Base-by-base conservation (phyloP, 2,888 invertebrate species). In the Drosophila emarginata region DNA sequence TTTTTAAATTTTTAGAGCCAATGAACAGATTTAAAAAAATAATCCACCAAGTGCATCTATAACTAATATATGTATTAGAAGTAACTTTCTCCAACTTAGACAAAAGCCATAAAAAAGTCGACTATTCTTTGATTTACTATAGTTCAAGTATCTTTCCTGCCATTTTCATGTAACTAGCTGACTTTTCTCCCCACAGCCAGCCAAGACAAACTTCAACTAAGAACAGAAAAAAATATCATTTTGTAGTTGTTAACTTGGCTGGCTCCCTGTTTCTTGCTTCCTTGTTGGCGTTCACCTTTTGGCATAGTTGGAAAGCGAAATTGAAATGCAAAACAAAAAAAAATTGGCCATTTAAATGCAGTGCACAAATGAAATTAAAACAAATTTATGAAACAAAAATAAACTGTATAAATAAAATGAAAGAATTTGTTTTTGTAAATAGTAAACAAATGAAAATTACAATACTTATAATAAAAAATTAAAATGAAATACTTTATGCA, bases 331-430 rank as follows among this genome's bases (percentile, higher is more conserved):
- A 64, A 62, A 51, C 14, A 15, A 21, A 11, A 45, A 40, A 56
- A 64, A 62, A 26, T 32, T 32, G 32, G 59, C 61, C 18, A 72
- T 69, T 69, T 11, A 72, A 72, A 65, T 67, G 61, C 70, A 18
- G 45, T 62, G 53, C 37, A 64, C 56, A 67, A 82, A 69, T 67
- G 63, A 64, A 72, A 70, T 68, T 77, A 54, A 65, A 70, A 63
- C 51, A 26, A 54, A 72, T 57, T 74, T 72, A 64, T 64, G 26
- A 26, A 58, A 56, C n/a, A 21, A 63, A 76, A 65, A 58, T 57
- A 73, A 54, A n/a, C n/a, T 28, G 28, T 2, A 26, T 15, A 15
- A 52, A 23, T 12, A 21, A 61, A 67, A 32, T 15, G 2, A 28
- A 12, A 32, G 14, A 18, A 51, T 23, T 23, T 23, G 5, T 51